Conservation (phyloP, 2,113 vertebrate species). For the Corythoichthys intestinalis region DNA sequence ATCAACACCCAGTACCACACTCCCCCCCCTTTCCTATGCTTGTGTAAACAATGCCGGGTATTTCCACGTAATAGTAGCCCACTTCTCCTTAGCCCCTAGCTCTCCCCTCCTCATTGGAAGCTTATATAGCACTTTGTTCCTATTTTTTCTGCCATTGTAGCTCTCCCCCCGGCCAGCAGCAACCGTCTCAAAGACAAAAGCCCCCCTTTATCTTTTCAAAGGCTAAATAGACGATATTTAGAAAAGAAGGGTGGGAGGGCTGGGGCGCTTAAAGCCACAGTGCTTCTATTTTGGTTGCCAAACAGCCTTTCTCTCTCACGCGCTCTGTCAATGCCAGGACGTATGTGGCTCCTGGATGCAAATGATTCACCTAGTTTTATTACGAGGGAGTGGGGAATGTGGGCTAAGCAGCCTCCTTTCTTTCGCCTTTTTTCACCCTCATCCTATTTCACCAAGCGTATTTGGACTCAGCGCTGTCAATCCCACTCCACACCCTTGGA, state of each 20-base stretch:
- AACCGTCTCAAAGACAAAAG: constrained; percentile 88
- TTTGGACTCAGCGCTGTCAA: constrained; percentile 72
- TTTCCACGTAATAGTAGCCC: constrained; percentile 65
- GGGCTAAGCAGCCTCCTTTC: constrained; percentile 48
- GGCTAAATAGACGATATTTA: constrained; percentile 88
- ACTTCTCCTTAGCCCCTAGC: constrained; percentile 72
- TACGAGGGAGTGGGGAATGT: constrained; percentile 51
- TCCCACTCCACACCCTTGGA: constrained; percentile 69
- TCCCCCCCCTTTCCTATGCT: constrained; percentile 29
- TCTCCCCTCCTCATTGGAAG: constrained; percentile 72
- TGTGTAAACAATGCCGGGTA: constrained; percentile 61
- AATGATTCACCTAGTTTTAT: constrained; percentile 25
- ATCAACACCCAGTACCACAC: constrained; percentile 24
- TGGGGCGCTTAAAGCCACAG: constrained; percentile 81
- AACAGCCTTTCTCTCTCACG: constrained; percentile 52
- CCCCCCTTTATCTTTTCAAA: constrained; percentile 84
- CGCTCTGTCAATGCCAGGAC: constrained; percentile 22
- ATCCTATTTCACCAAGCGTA: constrained; percentile 68
- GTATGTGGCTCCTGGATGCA: constrained; percentile 28
- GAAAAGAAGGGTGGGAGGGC: constrained; percentile 82
- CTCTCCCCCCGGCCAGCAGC: constrained; percentile 69
- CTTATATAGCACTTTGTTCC: constrained; percentile 84
- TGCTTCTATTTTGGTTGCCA: constrained; percentile 74
- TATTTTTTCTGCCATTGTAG: constrained; percentile 81
- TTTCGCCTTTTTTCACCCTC: constrained; percentile 11